Conservation (phyloP, 1,140 invertebrate genomes). For the Lycorma delicatula region DNA sequence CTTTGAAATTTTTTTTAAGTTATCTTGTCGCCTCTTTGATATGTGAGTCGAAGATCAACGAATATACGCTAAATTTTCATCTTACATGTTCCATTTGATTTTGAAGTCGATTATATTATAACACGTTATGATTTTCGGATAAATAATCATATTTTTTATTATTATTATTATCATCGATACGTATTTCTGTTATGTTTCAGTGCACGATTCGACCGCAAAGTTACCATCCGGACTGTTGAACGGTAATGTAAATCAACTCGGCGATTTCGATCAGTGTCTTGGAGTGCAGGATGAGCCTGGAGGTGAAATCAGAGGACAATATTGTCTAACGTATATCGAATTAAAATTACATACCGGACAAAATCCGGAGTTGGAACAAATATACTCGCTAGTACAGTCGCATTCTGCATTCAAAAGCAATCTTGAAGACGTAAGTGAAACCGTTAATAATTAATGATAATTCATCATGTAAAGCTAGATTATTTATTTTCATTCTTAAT, state of each 20-base stretch:
- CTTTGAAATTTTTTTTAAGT: no score
- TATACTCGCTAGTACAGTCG: constrained; percentile 50
- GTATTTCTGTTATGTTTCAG: constrained; percentile 47
- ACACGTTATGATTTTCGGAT: no score
- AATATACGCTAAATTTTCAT: no score
- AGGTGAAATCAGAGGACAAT: constrained; percentile 45
- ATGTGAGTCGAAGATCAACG: no score
- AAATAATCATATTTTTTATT: no score
- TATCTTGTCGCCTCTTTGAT: no score
- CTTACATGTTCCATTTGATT: no score
- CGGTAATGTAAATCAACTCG: constrained; percentile 54
- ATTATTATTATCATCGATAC: no score
- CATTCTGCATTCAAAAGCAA: constrained; percentile 53
- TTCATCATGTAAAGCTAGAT: no score
- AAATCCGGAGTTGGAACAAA: constrained; percentile 40
- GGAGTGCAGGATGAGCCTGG: constrained; percentile 36
- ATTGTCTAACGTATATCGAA: constrained; percentile 52
- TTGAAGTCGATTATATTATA: no score
- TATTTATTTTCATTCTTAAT: no score
- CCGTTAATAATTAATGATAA: no score
- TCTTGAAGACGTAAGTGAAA: constrained; percentile 51
- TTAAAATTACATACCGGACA: constrained; percentile 37
- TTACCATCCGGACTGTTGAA: constrained; percentile 50
- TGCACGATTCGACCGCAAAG: constrained; percentile 53
- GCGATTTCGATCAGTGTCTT: constrained; percentile 54